Conservation (phyloP, 2,888 invertebrate genomes). For the Acanthopleura granulata region DNA sequence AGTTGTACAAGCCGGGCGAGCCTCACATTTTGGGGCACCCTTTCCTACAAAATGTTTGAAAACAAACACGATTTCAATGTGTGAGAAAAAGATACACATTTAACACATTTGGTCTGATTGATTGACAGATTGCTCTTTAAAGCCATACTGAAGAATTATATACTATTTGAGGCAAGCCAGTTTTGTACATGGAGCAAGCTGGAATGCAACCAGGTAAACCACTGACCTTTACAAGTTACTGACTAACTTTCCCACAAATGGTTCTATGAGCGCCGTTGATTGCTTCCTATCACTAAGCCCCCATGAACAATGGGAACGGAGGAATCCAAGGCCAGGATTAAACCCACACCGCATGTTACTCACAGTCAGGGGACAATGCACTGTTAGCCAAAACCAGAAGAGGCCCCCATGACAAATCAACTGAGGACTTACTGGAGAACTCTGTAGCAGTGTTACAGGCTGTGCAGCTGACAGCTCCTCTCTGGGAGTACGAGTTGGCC, state of each 20-base stretch:
- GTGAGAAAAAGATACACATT: too few species aligned
- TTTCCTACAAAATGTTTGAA: conserved; percentile 53
- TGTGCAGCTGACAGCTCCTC: conserved; percentile 70
- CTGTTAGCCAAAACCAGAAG: too few species aligned
- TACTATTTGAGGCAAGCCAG: not conserved
- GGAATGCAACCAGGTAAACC: too few species aligned
- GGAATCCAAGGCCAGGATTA: too few species aligned
- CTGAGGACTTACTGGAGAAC: conserved; percentile 57
- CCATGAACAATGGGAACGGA: too few species aligned
- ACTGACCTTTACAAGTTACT: too few species aligned
- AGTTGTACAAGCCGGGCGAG: conserved; percentile 71
- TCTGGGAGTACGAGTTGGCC: conserved; percentile 69
- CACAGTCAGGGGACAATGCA: too few species aligned
- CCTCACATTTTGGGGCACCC: conserved; percentile 71
- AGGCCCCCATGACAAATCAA: not conserved
- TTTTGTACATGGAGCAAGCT: not conserved
- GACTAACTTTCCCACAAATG: too few species aligned
- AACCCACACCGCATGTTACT: too few species aligned
- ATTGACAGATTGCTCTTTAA: not conserved
- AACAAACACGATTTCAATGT: not conserved
- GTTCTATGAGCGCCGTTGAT: too few species aligned
- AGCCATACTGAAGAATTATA: not conserved
- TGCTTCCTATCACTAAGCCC: too few species aligned
- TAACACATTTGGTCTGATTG: not conserved
- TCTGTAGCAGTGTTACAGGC: conserved; percentile 69